Percentiles rank a stretch among this genome's conserved stretches.
Conservation (phyloP, 2,888 invertebrate genomes). For the Sympetrum striolatum region DNA sequence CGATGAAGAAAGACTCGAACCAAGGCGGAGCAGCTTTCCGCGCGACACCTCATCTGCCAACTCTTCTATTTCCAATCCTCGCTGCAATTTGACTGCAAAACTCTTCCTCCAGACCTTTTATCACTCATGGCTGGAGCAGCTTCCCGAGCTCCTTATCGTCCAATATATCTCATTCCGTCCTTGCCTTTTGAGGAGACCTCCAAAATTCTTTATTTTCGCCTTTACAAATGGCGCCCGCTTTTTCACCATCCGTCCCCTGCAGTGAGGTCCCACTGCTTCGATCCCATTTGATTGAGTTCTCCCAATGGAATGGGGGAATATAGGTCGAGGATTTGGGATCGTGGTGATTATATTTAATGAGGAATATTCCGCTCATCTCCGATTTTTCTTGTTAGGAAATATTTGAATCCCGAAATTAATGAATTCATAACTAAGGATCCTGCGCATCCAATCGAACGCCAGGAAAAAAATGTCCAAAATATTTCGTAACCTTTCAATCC, state of each 20-base stretch:
- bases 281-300: not conserved
- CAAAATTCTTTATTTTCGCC: not conserved
- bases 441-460: too few species aligned
- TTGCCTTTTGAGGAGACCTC: not conserved
- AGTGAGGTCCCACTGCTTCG: not conserved
- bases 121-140: not conserved
- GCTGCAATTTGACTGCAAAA: too few species aligned
- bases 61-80: not conserved
- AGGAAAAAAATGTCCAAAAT: too few species aligned
- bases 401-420: too few species aligned
- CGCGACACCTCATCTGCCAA: not conserved
- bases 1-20: not conserved
- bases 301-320: not conserved
- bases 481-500: too few species aligned
- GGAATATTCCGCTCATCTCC: not conserved
- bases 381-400: not conserved
- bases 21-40: not conserved
- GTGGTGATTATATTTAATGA: not conserved
- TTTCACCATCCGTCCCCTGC: not conserved
- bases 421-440: too few species aligned
- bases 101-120: not conserved
- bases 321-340: not conserved
- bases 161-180: not conserved
- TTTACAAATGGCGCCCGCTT: not conserved
- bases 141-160: not conserved